Conservation (phyloP, 2,113 vertebrate genomes). For the Menidia beryllina region DNA sequence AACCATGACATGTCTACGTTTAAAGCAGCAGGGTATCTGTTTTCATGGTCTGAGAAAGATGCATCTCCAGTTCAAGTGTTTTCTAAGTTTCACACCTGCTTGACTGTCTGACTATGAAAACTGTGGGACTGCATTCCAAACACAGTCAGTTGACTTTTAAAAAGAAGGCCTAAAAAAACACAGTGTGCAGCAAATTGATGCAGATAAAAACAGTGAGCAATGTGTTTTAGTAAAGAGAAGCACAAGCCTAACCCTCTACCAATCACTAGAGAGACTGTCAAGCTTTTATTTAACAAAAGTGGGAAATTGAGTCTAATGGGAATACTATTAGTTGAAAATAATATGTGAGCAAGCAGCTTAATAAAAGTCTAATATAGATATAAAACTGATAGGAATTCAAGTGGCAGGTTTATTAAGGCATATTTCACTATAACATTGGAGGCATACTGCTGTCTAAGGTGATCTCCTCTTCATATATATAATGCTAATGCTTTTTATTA, state of each 20-base stretch:
- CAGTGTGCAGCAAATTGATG: background rate
- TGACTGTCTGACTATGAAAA: conserved; percentile 65
- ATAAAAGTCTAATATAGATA: conserved; percentile 32
- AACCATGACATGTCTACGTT: conserved; percentile 70
- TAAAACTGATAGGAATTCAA: conserved; percentile 33
- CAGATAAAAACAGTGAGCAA: background rate
- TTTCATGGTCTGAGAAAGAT: conserved; percentile 67
- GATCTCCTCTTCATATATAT: conserved; percentile 31
- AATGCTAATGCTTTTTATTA: conserved; percentile 12
- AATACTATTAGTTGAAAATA: conserved; percentile 36
- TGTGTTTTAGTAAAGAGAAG: background rate
- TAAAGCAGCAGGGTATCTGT: conserved; percentile 71
- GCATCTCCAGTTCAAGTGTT: conserved; percentile 34
- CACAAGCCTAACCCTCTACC: background rate
- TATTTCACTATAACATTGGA: conserved; percentile 23
- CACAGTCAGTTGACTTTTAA: conserved; percentile 9
- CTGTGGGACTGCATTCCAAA: conserved; percentile 50
- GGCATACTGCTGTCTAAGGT: conserved; percentile 20
- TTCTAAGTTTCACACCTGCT: conserved; percentile 71
- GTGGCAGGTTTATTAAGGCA: conserved; percentile 38
- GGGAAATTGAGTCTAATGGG: conserved; percentile 40
- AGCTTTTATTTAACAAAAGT: conserved; percentile 21
- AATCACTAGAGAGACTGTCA: conserved; percentile 12
- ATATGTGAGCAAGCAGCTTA: conserved; percentile 22
- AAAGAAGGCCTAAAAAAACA: conserved; percentile 9